phyloP scores from a whole-genome alignment of 1,140 invertebrate genomes.

The Pseudomyrmex cubaensis region DNA sequence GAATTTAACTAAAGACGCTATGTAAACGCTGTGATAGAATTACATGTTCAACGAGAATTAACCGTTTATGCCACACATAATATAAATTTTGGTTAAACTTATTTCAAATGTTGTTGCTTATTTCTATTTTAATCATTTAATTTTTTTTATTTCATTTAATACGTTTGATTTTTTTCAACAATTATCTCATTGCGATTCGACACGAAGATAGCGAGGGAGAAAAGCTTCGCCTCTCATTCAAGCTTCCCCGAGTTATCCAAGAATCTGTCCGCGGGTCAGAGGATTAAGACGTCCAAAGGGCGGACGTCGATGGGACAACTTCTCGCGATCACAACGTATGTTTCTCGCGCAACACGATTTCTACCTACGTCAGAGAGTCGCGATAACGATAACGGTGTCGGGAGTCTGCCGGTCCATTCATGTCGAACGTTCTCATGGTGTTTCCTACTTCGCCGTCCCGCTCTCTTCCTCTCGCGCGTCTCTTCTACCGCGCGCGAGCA shows the following conservation, averaged over 20 bases:
- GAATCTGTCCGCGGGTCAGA: neutral
- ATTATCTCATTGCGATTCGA: no score
- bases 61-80: no score
- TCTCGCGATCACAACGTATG: conserved; percentile 10
- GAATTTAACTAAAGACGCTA: no score
- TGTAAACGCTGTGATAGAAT: no score
- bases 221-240: neutral
- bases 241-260: neutral
- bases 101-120: no score
- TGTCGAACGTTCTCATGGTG: conserved; percentile 73
- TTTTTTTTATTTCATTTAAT: no score
- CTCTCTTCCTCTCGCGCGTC: conserved; percentile 30
- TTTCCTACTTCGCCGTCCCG: conserved; percentile 53
- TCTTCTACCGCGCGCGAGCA: conserved; percentile 6
- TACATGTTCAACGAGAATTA: no score
- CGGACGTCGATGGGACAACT: conserved; percentile 14
- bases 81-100: no score
- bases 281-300: conserved; percentile 26
- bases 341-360: conserved; percentile 44
- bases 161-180: no score
- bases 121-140: no score
- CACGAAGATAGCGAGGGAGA: no score
- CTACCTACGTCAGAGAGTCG: conserved; percentile 31
- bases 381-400: conserved; percentile 78
- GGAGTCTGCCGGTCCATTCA: conserved; percentile 73